Base-by-base conservation (phyloP, 2,797 vertebrate genomes). In the Siniperca undulata region DNA sequence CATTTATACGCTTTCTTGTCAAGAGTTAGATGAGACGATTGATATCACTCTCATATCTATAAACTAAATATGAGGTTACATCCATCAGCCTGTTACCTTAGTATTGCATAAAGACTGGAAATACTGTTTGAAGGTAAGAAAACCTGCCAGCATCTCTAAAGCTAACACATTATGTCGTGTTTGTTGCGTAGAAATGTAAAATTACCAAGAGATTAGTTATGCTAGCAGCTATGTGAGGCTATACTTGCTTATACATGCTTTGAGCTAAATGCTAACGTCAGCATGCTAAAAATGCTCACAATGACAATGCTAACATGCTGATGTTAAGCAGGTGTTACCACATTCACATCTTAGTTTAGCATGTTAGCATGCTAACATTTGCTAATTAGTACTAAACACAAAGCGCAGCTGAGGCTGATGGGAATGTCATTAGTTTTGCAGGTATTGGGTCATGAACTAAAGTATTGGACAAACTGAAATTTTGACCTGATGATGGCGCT, bases 11-110 rank as follows among this genome's bases (percentile, higher is more conserved):
- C 34, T 22, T 76, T 73, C 30, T 69, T 44, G 52, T 71, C 13
- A 53, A 68, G 72, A 27, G 52, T 50, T 1, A 60, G 52, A 74
- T 56, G 66, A 72, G 68, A 78, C 67, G 74, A 59, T 36, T 68
- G 61, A 62, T 62, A 68, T 7, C 5, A 52, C 64, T 72, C 24
- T 70, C 52, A 70, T 61, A 65, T 55, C 24, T 65, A 38, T 61
- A 46, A 66, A 59, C 38, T 60, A 46, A 52, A 62, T 50, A 62
- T 20, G 48, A 67, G 52, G 62, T 22, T 60, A 6, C 19, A 6
- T n/a, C 65, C 22, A 52, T 62, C 64, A 48, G 12, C n/a, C 61
- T 22, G 53, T 27, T 1, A 42, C 46, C 7, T 48, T 48, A 48
- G 53, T 53, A 11, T 24, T 58, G 52, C 52, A 36, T 19, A 14